A percentile compares a stretch with the other conserved stretches of the same genome.
These are phyloP conservation scores for Telenomus remus DNA, from an alignment of 1,140 invertebrate species.

Conservation along the genomic window DNA sequence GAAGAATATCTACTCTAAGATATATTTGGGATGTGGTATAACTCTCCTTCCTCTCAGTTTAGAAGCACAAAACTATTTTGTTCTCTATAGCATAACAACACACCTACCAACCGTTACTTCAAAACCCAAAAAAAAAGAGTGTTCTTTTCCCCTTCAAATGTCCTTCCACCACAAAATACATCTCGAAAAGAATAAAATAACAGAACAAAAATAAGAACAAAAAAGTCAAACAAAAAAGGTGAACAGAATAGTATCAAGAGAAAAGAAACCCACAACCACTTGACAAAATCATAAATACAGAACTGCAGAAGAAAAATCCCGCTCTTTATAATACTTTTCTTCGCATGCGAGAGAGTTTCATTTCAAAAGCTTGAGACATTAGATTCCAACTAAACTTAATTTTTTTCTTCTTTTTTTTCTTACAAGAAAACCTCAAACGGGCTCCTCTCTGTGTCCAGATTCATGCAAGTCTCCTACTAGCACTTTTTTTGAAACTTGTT, in stretches of 20 bases:
- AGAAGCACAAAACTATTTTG: slow-evolving; percentile 63
- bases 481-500: slow-evolving; percentile 23
- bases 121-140: slow-evolving; percentile 32
- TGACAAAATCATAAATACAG: slow-evolving; percentile 59
- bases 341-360: slow-evolving; percentile 38
- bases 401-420: slow-evolving; percentile 23
- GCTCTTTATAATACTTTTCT: slow-evolving; percentile 18
- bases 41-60: slow-evolving; percentile 76
- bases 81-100: slow-evolving; percentile 52
- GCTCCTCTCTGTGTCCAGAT: slow-evolving; percentile 73
- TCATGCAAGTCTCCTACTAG: slow-evolving; percentile 66
- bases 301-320: slow-evolving; percentile 47
- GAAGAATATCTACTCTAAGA: slow-evolving; percentile 54
- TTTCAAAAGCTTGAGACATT: slow-evolving; percentile 59
- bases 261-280: slow-evolving; percentile 63
- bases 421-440: slow-evolving; percentile 17
- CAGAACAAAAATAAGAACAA: slow-evolving; percentile 46
- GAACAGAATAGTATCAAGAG: slow-evolving; percentile 34
- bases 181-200: slow-evolving; percentile 50
- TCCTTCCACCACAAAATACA: slow-evolving; percentile 58
- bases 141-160: slow-evolving; percentile 52
- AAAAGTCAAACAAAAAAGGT: slow-evolving; percentile 47
- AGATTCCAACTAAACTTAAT: slow-evolving; percentile 40
- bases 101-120: slow-evolving; percentile 59
- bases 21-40: slow-evolving; percentile 64